A percentile compares a stretch with the other conserved stretches of the same genome.
Evolutionary conservation across 2,888 invertebrate species (phyloP).

Genomic region (Sarcophaga variegata): DNA sequence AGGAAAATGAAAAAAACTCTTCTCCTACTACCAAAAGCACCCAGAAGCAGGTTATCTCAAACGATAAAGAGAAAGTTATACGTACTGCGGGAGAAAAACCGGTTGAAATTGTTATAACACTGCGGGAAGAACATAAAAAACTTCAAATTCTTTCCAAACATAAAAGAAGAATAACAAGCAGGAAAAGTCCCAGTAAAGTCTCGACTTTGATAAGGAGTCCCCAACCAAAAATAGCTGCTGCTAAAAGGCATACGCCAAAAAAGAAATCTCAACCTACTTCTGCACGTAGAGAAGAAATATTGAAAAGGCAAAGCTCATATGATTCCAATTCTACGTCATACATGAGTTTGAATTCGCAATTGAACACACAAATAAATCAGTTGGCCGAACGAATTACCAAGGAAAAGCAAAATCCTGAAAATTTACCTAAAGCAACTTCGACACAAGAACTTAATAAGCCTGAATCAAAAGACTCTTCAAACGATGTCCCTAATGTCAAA

Average conservation of each 20-base stretch:
- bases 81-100: constrained; percentile 50
- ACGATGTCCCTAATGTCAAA: neutral
- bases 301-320: constrained; percentile 72
- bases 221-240: constrained; percentile 22
- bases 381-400: constrained; percentile 40
- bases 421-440: neutral
- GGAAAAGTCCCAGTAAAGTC: constrained; percentile 72
- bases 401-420: neutral
- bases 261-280: constrained; percentile 27
- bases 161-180: constrained; percentile 43
- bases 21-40: neutral
- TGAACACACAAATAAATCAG: constrained; percentile 56
- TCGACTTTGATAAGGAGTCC: constrained; percentile 69
- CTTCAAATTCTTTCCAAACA: constrained; percentile 39
- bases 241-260: constrained; percentile 50
- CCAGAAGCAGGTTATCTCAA: neutral
- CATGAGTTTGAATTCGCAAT: constrained; percentile 75
- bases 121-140: constrained; percentile 50
- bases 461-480: constrained; percentile 36
- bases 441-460: neutral
- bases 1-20: neutral
- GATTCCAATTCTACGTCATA: constrained; percentile 78
- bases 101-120: constrained; percentile 64
- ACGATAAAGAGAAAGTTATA: constrained; percentile 42
- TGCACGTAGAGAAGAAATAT: neutral